Percentiles rank a stretch among this genome's conserved stretches.
Evolutionary conservation across 2,113 vertebrate species (phyloP).

Genomic region (Pao palembangensis): DNA sequence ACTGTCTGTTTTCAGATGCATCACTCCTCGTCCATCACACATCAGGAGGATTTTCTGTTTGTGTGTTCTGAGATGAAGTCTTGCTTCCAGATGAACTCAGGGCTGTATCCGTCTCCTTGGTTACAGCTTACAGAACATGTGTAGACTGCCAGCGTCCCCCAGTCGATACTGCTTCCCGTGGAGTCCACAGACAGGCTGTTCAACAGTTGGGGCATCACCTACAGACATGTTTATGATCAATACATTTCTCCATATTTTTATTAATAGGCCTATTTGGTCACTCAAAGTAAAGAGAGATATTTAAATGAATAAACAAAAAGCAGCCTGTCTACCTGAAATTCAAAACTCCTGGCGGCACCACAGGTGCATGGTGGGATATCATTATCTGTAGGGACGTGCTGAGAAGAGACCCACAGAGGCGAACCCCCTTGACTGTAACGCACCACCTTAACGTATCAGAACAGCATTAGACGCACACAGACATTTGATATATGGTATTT

Average conservation of each 20-base stretch:
- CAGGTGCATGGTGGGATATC: conserved; percentile 86
- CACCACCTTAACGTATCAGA: conserved; percentile 77
- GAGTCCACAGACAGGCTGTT: conserved; percentile 85
- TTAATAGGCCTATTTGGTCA: neutral
- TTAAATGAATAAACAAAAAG: neutral
- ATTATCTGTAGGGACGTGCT: conserved; percentile 79
- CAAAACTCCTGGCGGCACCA: conserved; percentile 87
- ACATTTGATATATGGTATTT: neutral
- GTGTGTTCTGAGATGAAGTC: conserved; percentile 72
- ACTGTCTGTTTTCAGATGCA: too few relatives aligned
- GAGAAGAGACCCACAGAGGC: conserved; percentile 88
- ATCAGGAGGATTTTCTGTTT: conserved; percentile 14
- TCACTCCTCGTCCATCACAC: neutral
- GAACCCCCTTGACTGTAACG: conserved; percentile 84
- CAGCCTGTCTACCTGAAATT: conserved; percentile 85
- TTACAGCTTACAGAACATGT: conserved; percentile 85
- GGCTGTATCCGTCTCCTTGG: conserved; percentile 70
- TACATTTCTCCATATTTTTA: neutral
- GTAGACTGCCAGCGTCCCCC: conserved; percentile 86
- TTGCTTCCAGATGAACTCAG: conserved; percentile 95
- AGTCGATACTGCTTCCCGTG: conserved; percentile 86
- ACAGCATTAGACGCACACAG: neutral
- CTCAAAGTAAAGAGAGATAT: too few relatives aligned
- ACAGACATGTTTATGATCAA: neutral
- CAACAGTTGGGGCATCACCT: conserved; percentile 98